Percentiles rank a stretch among this genome's conserved stretches.
Conservation (phyloP, 2,797 vertebrate species). For the Falco rusticolus region DNA sequence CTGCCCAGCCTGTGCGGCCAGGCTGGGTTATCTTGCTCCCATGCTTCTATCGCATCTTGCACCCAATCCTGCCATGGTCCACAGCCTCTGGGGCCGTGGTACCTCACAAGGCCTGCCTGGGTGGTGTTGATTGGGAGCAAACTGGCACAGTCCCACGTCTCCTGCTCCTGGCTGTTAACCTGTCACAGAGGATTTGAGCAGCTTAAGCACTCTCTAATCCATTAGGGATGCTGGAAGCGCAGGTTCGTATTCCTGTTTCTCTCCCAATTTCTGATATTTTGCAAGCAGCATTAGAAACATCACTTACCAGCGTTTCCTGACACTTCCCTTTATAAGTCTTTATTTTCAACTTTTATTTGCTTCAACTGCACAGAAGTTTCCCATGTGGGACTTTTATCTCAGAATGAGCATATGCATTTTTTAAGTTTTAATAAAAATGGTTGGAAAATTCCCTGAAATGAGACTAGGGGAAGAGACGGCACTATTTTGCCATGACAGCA, state of each 20-base stretch:
- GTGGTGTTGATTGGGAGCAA: background rate
- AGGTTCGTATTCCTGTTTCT: background rate
- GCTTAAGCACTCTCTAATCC: background rate
- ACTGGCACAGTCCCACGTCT: fast-evolving
- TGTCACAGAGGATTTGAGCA: background rate
- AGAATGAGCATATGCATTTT: background rate
- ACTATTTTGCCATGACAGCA: background rate
- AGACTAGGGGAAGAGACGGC: background rate
- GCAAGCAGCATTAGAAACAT: background rate
- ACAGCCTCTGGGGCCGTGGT: background rate
- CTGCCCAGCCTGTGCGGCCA: fast-evolving
- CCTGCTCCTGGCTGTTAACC: background rate
- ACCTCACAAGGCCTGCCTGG: background rate
- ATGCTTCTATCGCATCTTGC: background rate
- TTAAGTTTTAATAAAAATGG: background rate
- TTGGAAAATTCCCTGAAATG: background rate
- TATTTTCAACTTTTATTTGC: background rate
- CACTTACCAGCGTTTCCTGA: background rate
- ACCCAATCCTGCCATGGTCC: fast-evolving
- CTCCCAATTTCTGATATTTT: background rate
- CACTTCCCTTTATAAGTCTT: background rate
- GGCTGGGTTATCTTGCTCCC: background rate
- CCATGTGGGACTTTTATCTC: background rate
- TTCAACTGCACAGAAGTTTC: background rate
- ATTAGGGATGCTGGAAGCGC: background rate